Base-by-base conservation (phyloP, 53 echinoderm and acorn worm species). In the Holothuria scabra region DNA sequence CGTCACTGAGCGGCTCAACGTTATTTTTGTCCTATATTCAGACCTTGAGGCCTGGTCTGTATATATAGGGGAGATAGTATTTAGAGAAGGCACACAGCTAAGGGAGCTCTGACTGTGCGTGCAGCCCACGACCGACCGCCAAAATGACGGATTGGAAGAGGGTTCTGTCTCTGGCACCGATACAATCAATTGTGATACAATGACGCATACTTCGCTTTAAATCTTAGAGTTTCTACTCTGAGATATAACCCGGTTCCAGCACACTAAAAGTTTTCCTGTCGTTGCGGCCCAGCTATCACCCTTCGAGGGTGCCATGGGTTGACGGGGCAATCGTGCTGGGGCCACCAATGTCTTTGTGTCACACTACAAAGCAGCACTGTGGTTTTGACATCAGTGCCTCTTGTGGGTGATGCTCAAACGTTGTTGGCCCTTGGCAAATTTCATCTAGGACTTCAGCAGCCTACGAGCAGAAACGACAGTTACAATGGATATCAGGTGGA, bases 221-320 rank as follows among this genome's bases (percentile, higher is more conserved):
- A 65, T 79, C 80, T 66, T 18, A 52, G 80, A 79, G 80, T 86
- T 86, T 86, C 86, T 79, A 86, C 59, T 78, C 79, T 30, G 78
- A 66, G 79, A 56, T 66, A 58, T 61, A 56, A 29, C 23, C 66
- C 79, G 61, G 61, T 79, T 67, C 86, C 80, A 57, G 79, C 66
- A 49, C 59, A 65, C 10, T 69, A 61, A 66, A 56, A 67, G 44
- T 35, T 79, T 80, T 31, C 52, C 28, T 67, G 66, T 66, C 86
- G 13, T 4, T 66, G 86, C 86, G 66, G 65, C 86, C 86, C 86
- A 67, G 86, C 86, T 28, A 79, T 86, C 86, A 79, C 78, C 79
- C 65, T 6, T 34, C 23, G 29, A 11, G 79, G 79, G 78, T 79
- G 86, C 86, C 48, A 59, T 32, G 86, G 86, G 80, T 61, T 63